Base-by-base conservation (phyloP, 2,113 vertebrate genomes). In the Athene noctua region DNA sequence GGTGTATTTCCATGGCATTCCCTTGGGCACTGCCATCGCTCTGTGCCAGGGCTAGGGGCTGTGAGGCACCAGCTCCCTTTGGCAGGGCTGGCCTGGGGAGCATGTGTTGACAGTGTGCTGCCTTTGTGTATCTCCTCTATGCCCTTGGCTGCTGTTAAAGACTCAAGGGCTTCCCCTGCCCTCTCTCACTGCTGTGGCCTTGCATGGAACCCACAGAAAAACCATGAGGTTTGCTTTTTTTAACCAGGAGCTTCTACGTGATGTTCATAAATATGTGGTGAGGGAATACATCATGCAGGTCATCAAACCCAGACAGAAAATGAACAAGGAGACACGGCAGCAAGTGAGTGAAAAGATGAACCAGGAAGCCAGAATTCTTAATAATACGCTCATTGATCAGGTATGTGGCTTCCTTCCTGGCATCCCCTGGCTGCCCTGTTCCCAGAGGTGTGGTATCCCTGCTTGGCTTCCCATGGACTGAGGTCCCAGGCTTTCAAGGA, bases 311-410 rank as follows among this genome's bases (percentile, higher is more conserved):
- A 94, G 61, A 1, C 12, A 84, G 88, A 97, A 86, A 70, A 96
- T 98, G 49, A 97, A 91, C 10, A 36, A 26, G 0, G 25, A 32
- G 1, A 96, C 94, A 27, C 94, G 97, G 3, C 15, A 91, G 55
- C 40, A n/a, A 10, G 75, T 96, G 42, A 95, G 97, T 8, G 44
- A 92, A 51, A 98, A 96, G 91, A 98, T 98, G 97, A 91, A 30
- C 13, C 29, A 38, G 6, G 98, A 98, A 17, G 96, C 97, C 11
- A 32, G 32, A 72, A 67, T 93, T 73, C 96, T 98, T 25, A 38
- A 86, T 15, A 21, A 63, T 3, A 81, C 13, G 6, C 94, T 98
- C 73, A 81, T 94, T 6, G 85, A 95, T 61, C 91, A 98, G 97
- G 98, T 98, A 97, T 34, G 89, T 88, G 57, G 59, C 14, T 12